Evolutionary conservation across 2,113 vertebrate species (phyloP).

Genomic region (Oncorhynchus clarkii): DNA sequence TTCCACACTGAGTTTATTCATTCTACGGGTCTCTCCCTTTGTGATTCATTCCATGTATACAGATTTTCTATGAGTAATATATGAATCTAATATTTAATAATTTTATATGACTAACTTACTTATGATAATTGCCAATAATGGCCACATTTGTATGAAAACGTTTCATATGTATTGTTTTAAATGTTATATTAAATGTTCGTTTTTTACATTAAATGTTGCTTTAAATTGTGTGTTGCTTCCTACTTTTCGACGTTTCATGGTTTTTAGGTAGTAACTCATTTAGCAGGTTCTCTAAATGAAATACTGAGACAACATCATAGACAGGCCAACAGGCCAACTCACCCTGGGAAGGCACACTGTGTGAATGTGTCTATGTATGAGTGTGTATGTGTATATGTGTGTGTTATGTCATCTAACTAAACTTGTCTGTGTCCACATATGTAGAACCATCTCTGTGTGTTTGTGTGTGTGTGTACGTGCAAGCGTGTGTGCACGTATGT

Average conservation of each 20-base stretch:
- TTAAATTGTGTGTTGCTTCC: slow-evolving; percentile 61
- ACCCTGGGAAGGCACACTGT: slow-evolving; percentile 38
- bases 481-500: slow-evolving; percentile 5
- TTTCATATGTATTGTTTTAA: slow-evolving; percentile 61
- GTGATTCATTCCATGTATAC: slow-evolving; percentile 76
- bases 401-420: slow-evolving; percentile 33
- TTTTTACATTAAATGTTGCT: slow-evolving; percentile 75
- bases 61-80: slow-evolving; percentile 84
- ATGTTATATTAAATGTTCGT: slow-evolving; percentile 72
- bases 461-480: slow-evolving; percentile 13
- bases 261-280: not conserved
- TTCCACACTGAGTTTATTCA: slow-evolving; percentile 27
- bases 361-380: slow-evolving; percentile 34
- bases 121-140: slow-evolving; percentile 68
- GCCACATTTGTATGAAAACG: slow-evolving; percentile 70
- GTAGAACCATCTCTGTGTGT: slow-evolving; percentile 33
- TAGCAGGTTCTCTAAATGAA: no score
- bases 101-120: slow-evolving; percentile 83
- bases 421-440: slow-evolving; percentile 24
- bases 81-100: slow-evolving; percentile 85
- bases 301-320: no score
- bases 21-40: slow-evolving; percentile 76
- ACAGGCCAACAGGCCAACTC: slow-evolving; percentile 15
- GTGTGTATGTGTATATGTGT: slow-evolving; percentile 15
- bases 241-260: not conserved